A percentile compares a stretch with the other conserved stretches of the same genome.
Evolutionary conservation across 2,797 vertebrate genomes (phyloP).

Genomic region (Chloroceryle inda): DNA sequence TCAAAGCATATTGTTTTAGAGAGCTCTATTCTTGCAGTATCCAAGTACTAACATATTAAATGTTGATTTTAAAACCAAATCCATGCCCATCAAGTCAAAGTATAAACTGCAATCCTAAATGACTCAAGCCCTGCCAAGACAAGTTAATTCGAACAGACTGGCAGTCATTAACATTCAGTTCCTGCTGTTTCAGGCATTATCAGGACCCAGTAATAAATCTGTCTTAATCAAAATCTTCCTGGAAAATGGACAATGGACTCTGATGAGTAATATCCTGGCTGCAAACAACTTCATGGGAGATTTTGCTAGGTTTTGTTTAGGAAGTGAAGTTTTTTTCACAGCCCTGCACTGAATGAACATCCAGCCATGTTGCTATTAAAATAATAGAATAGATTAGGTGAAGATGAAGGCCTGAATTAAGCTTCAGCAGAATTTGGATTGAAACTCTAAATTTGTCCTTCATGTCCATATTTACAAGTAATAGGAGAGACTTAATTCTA

Average conservation of each 20-base stretch:
- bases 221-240: conserved; percentile 21
- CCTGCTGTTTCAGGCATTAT: background rate
- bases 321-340: background rate
- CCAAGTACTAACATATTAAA: background rate
- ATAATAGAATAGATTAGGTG: background rate
- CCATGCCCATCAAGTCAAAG: background rate
- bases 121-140: background rate
- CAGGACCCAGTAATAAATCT: background rate
- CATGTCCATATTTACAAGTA: background rate
- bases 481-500: background rate
- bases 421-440: background rate
- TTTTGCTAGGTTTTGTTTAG: background rate
- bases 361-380: background rate
- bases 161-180: conserved; percentile 28
- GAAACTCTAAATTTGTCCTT: background rate
- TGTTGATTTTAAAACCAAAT: background rate
- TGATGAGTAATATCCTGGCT: conserved; percentile 24
- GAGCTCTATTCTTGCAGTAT: background rate
- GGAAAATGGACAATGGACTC: conserved; percentile 18
- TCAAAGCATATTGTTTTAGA: background rate
- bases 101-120: background rate
- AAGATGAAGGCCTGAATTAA: background rate
- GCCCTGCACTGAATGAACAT: background rate
- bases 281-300: background rate
- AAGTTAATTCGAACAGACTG: conserved; percentile 21